phyloP scores from a whole-genome alignment of 1,140 invertebrate genomes.

The Atta cephalotes region DNA sequence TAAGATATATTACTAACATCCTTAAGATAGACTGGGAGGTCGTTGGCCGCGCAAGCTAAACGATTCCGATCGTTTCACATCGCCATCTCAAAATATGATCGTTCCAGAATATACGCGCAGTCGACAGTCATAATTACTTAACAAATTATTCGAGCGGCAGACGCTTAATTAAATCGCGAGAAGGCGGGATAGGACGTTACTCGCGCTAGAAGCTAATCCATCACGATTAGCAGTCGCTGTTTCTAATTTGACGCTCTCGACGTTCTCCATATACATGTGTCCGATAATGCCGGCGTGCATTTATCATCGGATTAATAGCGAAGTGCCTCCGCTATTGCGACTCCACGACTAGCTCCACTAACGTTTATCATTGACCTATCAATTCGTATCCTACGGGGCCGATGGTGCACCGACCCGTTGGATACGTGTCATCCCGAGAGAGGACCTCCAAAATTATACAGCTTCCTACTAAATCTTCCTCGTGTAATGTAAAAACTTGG shows the following conservation, averaged over 20 bases:
- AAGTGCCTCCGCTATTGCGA: constrained; percentile 50
- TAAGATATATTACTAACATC: background rate
- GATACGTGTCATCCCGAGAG: constrained; percentile 20
- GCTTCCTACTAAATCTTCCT: background rate
- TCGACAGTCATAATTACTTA: constrained; percentile 59
- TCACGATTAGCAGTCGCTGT: constrained; percentile 63
- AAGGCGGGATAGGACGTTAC: constrained; percentile 27
- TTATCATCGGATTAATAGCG: constrained; percentile 71
- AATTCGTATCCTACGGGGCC: constrained; percentile 63
- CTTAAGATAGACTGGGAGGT: constrained; percentile 7
- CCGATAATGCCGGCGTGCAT: constrained; percentile 58
- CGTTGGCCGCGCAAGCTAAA: background rate
- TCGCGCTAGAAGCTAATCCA: constrained; percentile 62
- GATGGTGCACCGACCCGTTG: constrained; percentile 43
- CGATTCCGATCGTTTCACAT: constrained; percentile 7
- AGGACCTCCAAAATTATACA: constrained; percentile 14
- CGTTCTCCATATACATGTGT: constrained; percentile 60
- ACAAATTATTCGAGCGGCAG: constrained; percentile 59
- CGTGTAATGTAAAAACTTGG: background rate
- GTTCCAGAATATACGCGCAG: background rate
- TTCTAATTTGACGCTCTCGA: constrained; percentile 55
- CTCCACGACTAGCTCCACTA: constrained; percentile 54
- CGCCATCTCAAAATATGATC: constrained; percentile 30
- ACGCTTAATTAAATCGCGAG: constrained; percentile 62
- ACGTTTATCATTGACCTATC: constrained; percentile 71